Conservation (phyloP, 2,888 invertebrate species). For the Tiliacea citrago region DNA sequence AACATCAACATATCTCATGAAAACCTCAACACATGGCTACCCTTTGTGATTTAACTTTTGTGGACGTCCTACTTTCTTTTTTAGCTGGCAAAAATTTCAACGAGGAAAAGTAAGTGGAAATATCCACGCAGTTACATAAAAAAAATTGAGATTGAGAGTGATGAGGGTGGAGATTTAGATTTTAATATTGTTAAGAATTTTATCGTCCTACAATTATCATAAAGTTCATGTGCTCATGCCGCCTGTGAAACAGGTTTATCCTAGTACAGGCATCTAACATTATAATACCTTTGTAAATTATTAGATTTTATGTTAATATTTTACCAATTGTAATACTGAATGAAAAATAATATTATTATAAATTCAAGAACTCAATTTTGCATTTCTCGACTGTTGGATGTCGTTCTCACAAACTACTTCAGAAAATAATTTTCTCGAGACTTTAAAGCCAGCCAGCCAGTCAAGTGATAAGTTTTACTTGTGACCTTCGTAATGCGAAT, state of each 20-base stretch:
- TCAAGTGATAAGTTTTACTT: not conserved
- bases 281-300: too few relatives aligned
- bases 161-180: too few relatives aligned
- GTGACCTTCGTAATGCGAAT: not conserved
- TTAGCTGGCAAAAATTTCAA: not conserved
- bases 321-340: too few relatives aligned
- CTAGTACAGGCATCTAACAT: too few relatives aligned
- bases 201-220: too few relatives aligned
- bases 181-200: too few relatives aligned
- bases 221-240: too few relatives aligned
- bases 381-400: constrained; percentile 6
- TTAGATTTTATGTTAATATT: too few relatives aligned
- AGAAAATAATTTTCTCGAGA: constrained; percentile 1
- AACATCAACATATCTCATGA: constrained; percentile 2
- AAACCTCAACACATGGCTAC: constrained; percentile 5
- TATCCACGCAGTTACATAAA: not conserved
- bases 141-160: too few relatives aligned
- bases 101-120: not conserved
- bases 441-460: not conserved
- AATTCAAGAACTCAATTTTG: constrained; percentile 15
- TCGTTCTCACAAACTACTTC: not conserved
- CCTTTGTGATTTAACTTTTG: not conserved
- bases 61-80: constrained; percentile 9
- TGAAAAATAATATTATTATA: too few relatives aligned
- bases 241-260: too few relatives aligned